Evolutionary conservation across 2,888 invertebrate genomes (phyloP), one percentile per base, ranked within the genome.

Genomic region (Gerris lacustris): DNA sequence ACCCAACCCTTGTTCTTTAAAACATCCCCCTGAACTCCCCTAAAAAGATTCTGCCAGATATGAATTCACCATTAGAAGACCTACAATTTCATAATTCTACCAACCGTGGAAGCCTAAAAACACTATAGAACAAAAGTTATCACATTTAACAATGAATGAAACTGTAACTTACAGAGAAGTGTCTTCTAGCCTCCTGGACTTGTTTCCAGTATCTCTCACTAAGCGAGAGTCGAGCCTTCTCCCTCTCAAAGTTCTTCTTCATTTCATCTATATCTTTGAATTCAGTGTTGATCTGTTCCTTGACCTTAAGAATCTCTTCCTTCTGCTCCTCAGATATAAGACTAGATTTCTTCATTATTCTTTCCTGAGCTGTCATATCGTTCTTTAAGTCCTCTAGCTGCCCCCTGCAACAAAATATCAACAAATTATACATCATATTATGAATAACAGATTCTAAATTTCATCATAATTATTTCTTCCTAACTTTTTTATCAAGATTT

Each of bases 181-280:
- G 77, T 73, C 81, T 80, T 67, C 82, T 80, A 1, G 82, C 82
- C 72, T 82, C 79, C 69, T 83, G 82, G 45, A 92, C 91, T 82
- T 91, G 88, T 69, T 87, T 88, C 88, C 93, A 92, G 78, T 92
- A 95, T 77, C 87, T 88, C 74, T 92, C 89, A 18, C 90, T 86
- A 0, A 93, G 82, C 67, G 83, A 84, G 0, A 87, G 82, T 67
- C 82, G 81, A 44, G 85, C 84, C 66, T 83, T 78, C 72, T 87
- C 87, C 0, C 80, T 79, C 43, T 85, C 85, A 71, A 86, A 86
- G 6, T 82, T 83, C 6, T 83, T 81, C 76, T 87, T 88, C 0
- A 86, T 87, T 0, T 78, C 79, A 44, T 82, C 80, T 1, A 92
- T 83, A 75, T 90, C 88, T 15, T 55, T 55, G 55, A 55, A 55